Evolutionary conservation across 2,113 vertebrate species (phyloP), one percentile per base, ranked within the genome.

Genomic region (Rhineura floridana): DNA sequence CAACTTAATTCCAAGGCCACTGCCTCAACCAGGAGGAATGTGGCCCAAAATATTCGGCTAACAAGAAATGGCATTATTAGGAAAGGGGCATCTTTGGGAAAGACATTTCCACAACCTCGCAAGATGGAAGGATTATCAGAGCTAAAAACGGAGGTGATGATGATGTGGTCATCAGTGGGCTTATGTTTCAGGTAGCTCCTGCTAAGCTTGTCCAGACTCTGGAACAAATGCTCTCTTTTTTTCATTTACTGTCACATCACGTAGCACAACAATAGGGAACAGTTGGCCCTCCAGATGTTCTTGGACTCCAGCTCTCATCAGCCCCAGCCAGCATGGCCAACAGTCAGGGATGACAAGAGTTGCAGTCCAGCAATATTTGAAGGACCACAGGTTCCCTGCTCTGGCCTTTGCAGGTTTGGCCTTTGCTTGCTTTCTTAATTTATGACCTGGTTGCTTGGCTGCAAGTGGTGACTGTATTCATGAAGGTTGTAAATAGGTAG

Each of bases 71-170:
- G 25, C 19, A 15, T 0, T 62, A 62, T 5, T 0, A 69, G 84
- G 65, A 79, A 65, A 11, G 15, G 23, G 85, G 55, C 6, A 46
- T 0, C 67, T 62, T 7, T 0, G 73, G 83, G 70, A 79, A 70
- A 11, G 19, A 30, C 85, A 13, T 55, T 63, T 0, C 0, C 46
- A 39, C 62, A 65, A 11, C 76, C 44, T 19, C 77, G 52, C 30
- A 23, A 6, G 0, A 0, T 0, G 0, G 6, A 70, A 73, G 39
- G 0, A 13, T 21, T 33, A 50, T 30, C 0, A 0, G 39, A 63
- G 91, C 83, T 92, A 69, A 90, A 88, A 90, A 88, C 65, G 52
- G 81, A 36, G 44, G 23, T 76, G 82, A n/a, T 85, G 36, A 6
- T 39, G 50, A 23, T 50, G 62, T 85, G 77, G 52, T 15, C 0